phyloP scores from a whole-genome alignment of 2,113 vertebrate genomes.

The Microcebus jonahi region DNA sequence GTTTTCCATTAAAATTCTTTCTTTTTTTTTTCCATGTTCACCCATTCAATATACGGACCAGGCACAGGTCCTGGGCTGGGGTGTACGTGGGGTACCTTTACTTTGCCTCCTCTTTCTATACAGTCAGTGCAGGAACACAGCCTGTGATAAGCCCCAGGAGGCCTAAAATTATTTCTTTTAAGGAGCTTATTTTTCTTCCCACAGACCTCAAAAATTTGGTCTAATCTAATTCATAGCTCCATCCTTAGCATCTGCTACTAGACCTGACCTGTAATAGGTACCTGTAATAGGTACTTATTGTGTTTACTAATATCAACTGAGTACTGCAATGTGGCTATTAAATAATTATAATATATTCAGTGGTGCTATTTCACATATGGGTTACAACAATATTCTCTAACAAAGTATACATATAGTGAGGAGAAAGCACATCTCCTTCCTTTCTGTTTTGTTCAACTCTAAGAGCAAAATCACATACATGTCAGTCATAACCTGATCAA shows the following conservation, averaged over 20 bases:
- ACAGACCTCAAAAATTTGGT: background rate
- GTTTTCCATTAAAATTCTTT: constrained; percentile 16
- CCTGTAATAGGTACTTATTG: background rate
- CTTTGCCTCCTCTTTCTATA: too few species aligned
- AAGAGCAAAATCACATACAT: background rate
- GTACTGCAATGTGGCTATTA: background rate
- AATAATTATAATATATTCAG: background rate
- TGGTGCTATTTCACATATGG: background rate
- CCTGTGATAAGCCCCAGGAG: too few species aligned
- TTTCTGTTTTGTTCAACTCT: background rate
- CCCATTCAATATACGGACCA: too few species aligned
- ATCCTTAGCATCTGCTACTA: background rate
- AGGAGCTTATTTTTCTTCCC: background rate
- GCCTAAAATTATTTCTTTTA: constrained; percentile 18
- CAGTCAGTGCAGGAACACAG: too few species aligned
- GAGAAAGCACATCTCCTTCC: background rate
- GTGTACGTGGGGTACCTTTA: too few species aligned
- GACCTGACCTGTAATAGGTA: background rate
- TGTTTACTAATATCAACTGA: background rate
- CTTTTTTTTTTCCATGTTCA: constrained; percentile 6
- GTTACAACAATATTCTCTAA: background rate
- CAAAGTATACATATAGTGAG: background rate
- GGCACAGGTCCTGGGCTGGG: too few species aligned
- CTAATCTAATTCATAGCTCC: background rate
- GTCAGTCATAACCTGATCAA: background rate